These are phyloP conservation scores for Oophaga pumilio DNA, from an alignment of 2,113 vertebrate species.

Conservation along the genomic window DNA sequence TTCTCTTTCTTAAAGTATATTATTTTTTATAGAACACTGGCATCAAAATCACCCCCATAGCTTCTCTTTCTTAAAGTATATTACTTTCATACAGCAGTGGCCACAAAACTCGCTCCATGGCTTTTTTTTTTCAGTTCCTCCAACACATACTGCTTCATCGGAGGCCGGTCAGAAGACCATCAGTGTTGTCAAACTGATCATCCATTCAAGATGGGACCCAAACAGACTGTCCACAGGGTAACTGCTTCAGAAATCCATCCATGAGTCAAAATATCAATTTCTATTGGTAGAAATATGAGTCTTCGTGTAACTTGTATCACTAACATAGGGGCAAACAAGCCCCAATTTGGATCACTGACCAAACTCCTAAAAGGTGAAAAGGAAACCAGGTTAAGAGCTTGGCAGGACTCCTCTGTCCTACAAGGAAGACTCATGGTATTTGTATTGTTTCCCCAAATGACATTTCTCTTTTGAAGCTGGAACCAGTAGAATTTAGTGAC, in stretches of 20 bases:
- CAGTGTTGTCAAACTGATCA: constrained; percentile 70
- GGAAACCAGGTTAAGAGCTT: too few species aligned
- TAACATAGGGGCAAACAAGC: too few species aligned
- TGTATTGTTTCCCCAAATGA: constrained; percentile 4
- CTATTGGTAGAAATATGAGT: too few species aligned
- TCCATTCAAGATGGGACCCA: constrained; percentile 76
- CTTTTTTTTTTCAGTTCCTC: constrained; percentile 60
- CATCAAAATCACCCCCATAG: neutral
- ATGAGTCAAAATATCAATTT: too few species aligned
- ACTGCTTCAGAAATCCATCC: neutral
- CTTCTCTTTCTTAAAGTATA: too few species aligned
- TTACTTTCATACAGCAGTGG: too few species aligned
- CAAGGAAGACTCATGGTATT: constrained; percentile 59
- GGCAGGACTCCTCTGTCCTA: neutral
- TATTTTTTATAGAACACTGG: neutral
- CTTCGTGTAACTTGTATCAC: too few species aligned
- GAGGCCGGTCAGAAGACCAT: constrained; percentile 68
- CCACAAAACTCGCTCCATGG: too few species aligned
- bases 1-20: too few species aligned
- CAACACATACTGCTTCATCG: constrained; percentile 70
- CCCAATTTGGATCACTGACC: too few species aligned
- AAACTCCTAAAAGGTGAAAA: too few species aligned
- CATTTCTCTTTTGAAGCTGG: constrained; percentile 70
- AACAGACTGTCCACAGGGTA: constrained; percentile 61
- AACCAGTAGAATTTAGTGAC: constrained; percentile 29